Evolutionary conservation across 2,797 vertebrate species (phyloP).

Genomic region (Karalla daura): DNA sequence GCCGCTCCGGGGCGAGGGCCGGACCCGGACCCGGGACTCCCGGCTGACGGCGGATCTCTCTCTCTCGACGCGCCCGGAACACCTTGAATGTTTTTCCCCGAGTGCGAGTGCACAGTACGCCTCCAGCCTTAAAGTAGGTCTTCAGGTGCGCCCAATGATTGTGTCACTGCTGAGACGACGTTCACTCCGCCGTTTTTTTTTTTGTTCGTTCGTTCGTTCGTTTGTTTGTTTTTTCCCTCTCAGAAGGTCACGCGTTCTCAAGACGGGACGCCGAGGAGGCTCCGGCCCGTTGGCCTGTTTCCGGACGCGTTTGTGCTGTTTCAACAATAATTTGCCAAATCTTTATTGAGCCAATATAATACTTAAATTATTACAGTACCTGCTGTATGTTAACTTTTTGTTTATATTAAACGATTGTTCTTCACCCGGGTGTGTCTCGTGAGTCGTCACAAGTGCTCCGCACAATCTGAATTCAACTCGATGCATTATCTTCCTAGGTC

Average conservation of each 20-base stretch:
- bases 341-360: conserved; percentile 27
- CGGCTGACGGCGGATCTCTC: no score
- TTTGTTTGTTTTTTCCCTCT: no score
- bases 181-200: conserved; percentile 41
- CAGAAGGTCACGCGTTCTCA: conserved; percentile 16
- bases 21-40: no score
- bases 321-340: conserved; percentile 39
- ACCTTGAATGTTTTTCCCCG: conserved; percentile 32
- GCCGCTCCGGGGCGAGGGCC: no score
- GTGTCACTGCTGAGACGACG: conserved; percentile 24
- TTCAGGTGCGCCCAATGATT: conserved; percentile 46
- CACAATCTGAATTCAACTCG: no score
- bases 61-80: background rate
- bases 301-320: conserved; percentile 19
- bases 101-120: conserved; percentile 34
- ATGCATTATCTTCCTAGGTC: no score
- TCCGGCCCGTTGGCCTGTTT: conserved; percentile 18
- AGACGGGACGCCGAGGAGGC: conserved; percentile 11
- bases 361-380: conserved; percentile 60
- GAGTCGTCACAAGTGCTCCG: no score
- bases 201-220: no score
- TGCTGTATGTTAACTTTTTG: conserved; percentile 71
- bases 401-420: conserved; percentile 78
- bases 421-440: conserved; percentile 8
- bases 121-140: conserved; percentile 62